Conservation (phyloP, 1,140 invertebrate genomes). For the Drosophila melanogaster region Release_6_plus_ISO1_MT NT_033777.3:7109501-7110000, state of each 20-base stretch:
- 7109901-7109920: constrained; percentile 23
- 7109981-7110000: constrained; percentile 24
- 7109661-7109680: background rate
- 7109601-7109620: too few species aligned
- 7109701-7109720: background rate
- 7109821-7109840: constrained; percentile 13
- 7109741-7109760: constrained; percentile 40
- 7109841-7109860: constrained; percentile 65
- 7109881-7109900: constrained; percentile 65
- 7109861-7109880: constrained; percentile 18
- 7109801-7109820: constrained; percentile 20
- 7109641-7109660: background rate
- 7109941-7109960: constrained; percentile 57
- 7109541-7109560: background rate
- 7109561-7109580: background rate
- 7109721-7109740: constrained; percentile 25
- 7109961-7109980: constrained; percentile 67
- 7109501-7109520: background rate
- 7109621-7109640: too few species aligned
- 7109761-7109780: constrained; percentile 31
- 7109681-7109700: background rate
- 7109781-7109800: constrained; percentile 21
- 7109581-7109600: too few species aligned
- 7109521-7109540: background rate
- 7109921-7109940: constrained; percentile 16